These are phyloP conservation scores for Dendroctonus ponderosae DNA, from an alignment of 1,140 invertebrate species.

Conservation along the genomic window DNA sequence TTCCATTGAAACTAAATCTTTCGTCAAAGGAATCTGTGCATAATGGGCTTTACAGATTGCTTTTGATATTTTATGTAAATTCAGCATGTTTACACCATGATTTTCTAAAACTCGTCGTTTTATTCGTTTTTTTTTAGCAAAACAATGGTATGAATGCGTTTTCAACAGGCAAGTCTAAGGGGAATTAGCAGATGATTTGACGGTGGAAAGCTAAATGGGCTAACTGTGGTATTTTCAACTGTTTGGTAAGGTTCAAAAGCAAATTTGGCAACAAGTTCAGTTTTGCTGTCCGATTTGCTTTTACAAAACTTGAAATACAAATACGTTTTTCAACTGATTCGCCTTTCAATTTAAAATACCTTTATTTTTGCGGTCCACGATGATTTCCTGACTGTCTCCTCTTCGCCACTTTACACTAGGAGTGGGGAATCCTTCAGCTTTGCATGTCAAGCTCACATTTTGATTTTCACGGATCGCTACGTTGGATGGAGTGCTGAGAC, in stretches of 20 bases:
- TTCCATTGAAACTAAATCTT: too few relatives aligned
- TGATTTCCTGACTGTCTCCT: slow-evolving; percentile 83
- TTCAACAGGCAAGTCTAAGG: slow-evolving; percentile 3
- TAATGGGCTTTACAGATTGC: not conserved
- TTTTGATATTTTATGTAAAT: not conserved
- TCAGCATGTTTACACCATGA: not conserved
- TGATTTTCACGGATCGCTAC: slow-evolving; percentile 86
- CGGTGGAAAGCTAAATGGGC: slow-evolving; percentile 1
- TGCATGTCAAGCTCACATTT: slow-evolving; percentile 85
- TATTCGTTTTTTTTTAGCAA: too few relatives aligned
- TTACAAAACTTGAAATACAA: too few relatives aligned
- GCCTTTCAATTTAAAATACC: slow-evolving; percentile 55
- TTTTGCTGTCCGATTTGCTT: not conserved
- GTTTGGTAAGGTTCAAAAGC: not conserved
- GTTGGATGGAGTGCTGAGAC: slow-evolving; percentile 79
- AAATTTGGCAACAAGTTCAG: not conserved
- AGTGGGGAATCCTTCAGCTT: slow-evolving; percentile 82
- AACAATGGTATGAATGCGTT: not conserved
- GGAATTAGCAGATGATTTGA: slow-evolving; percentile 2
- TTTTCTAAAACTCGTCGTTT: too few relatives aligned
- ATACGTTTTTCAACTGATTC: too few relatives aligned
- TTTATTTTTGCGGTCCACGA: slow-evolving; percentile 77
- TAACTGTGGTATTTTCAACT: not conserved
- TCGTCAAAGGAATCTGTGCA: too few relatives aligned
- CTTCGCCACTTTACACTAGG: slow-evolving; percentile 88